Conservation (phyloP, 2,113 vertebrate genomes). For the Anser cygnoides region DNA sequence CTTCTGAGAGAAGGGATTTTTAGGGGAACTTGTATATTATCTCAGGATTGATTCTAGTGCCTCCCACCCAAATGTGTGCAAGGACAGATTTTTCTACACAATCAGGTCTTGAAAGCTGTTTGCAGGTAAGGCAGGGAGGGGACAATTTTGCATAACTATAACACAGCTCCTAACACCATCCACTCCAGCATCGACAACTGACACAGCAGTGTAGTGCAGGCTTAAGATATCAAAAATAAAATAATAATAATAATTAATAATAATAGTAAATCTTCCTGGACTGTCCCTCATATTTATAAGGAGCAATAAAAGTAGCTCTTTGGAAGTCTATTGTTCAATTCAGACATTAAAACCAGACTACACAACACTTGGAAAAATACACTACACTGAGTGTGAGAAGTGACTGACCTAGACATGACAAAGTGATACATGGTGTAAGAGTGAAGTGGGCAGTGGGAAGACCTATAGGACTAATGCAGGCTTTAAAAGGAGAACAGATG, state of each 20-base stretch:
- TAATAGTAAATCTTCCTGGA: not conserved
- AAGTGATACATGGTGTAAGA: not conserved
- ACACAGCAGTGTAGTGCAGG: not conserved
- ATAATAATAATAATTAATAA: not conserved
- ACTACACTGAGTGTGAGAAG: not conserved
- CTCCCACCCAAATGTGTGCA: not conserved
- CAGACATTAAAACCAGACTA: conserved; percentile 14
- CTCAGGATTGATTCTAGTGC: not conserved
- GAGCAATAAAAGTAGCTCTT: not conserved
- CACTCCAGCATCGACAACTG: not conserved
- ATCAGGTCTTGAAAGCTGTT: not conserved
- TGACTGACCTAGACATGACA: conserved; percentile 40
- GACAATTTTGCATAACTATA: not conserved
- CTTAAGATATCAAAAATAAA: not conserved
- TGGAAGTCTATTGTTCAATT: not conserved
- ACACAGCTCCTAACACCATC: not conserved
- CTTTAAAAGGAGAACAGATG: conserved; percentile 10
- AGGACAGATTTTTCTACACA: not conserved
- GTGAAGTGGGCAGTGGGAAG: conserved; percentile 48
- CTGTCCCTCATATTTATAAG: not conserved
- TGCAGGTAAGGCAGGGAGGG: not conserved
- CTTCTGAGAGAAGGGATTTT: not conserved
- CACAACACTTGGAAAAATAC: not conserved
- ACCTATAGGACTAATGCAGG: not conserved
- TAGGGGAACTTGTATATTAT: not conserved